These are phyloP conservation scores for Aphidoletes aphidimyza DNA, from an alignment of 2,888 invertebrate genomes.

Conservation along the genomic window DNA sequence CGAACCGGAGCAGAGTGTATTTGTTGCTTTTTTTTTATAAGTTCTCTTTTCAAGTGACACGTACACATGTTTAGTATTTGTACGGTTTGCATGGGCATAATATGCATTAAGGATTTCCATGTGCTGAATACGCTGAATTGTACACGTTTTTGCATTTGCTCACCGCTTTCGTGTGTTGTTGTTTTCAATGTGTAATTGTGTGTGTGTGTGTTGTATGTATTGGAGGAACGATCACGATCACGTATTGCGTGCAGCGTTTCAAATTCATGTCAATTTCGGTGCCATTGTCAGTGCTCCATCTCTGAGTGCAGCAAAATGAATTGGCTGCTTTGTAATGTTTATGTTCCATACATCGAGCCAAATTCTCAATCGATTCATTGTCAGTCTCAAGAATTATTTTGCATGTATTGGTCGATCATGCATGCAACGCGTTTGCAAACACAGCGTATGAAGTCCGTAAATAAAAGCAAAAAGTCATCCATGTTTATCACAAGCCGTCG, in stretches of 20 bases:
- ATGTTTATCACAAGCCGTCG: not conserved
- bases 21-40: not conserved
- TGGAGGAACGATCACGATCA: conserved; percentile 50
- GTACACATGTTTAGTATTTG: conserved; percentile 36
- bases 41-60: conserved; percentile 30
- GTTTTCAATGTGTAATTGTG: no score
- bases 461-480: not conserved
- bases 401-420: conserved; percentile 7
- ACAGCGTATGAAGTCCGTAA: not conserved
- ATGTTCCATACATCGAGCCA: not conserved
- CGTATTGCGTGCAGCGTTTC: conserved; percentile 44
- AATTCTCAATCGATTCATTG: conserved; percentile 27
- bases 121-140: conserved; percentile 45
- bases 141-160: conserved; percentile 10
- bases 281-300: not conserved
- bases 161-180: no score
- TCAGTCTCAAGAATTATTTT: not conserved
- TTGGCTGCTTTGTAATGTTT: not conserved
- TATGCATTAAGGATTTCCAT: conserved; percentile 24
- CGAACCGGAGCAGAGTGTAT: not conserved
- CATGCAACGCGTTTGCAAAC: no score
- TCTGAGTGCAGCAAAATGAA: not conserved
- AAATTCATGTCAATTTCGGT: not conserved
- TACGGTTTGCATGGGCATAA: no score
- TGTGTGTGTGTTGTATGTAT: no score